phyloP scores from a whole-genome alignment of 2,888 invertebrate genomes.

The Aethes cnicana region DNA sequence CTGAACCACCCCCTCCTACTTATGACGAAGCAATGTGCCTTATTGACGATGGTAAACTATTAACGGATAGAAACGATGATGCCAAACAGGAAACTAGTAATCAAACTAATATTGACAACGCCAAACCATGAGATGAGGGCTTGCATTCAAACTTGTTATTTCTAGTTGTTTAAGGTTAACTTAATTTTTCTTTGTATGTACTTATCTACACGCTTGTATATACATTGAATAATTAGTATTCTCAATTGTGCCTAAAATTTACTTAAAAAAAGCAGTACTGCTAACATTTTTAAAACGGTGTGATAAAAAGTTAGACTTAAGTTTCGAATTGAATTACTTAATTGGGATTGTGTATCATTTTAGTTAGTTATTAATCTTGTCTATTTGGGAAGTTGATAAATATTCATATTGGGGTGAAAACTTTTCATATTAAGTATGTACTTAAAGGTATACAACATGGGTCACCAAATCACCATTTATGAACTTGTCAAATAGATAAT shows the following conservation, averaged over 20 bases:
- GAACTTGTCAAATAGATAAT: slow-evolving; percentile 16
- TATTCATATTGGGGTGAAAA: neutral
- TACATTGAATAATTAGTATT: slow-evolving; percentile 56
- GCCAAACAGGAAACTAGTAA: slow-evolving; percentile 68
- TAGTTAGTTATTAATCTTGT: neutral
- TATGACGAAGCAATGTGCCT: slow-evolving; percentile 85
- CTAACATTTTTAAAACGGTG: slow-evolving; percentile 38
- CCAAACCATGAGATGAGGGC: slow-evolving; percentile 63
- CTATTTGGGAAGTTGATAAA: slow-evolving; percentile 14
- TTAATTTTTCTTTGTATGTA: slow-evolving; percentile 78
- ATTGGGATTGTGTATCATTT: neutral
- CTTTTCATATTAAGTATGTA: neutral
- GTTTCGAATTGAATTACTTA: slow-evolving; percentile 1
- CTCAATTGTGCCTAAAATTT: slow-evolving; percentile 76
- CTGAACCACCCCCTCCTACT: slow-evolving; percentile 84
- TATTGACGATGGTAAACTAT: slow-evolving; percentile 72
- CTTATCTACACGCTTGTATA: slow-evolving; percentile 20
- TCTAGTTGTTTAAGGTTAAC: slow-evolving; percentile 62
- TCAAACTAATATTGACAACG: slow-evolving; percentile 54
- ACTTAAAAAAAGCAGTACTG: slow-evolving; percentile 64
- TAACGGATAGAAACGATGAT: slow-evolving; percentile 54
- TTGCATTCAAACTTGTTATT: slow-evolving; percentile 43
- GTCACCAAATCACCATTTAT: neutral
- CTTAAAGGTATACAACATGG: neutral
- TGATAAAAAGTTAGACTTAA: slow-evolving; percentile 12